A percentile compares a stretch with the other conserved stretches of the same genome.
These are phyloP conservation scores for Tichodroma muraria DNA, from an alignment of 2,113 vertebrate species.

Conservation along the genomic window DNA sequence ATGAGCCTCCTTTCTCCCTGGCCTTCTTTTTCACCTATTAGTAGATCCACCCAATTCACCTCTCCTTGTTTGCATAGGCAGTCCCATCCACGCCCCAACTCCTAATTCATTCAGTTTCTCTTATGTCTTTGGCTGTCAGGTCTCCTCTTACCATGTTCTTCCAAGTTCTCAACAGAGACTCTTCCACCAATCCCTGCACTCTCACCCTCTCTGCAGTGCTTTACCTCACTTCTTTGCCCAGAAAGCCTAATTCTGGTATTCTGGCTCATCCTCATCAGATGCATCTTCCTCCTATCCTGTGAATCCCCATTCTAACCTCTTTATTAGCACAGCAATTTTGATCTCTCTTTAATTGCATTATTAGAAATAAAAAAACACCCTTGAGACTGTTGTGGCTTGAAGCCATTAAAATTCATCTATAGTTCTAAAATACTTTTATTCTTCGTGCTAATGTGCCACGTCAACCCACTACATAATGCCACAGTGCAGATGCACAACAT, in stretches of 20 bases:
- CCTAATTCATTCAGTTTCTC: background rate
- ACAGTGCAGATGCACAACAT: background rate
- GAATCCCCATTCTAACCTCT: background rate
- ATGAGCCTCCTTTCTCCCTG: background rate
- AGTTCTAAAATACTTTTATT: background rate
- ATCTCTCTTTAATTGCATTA: background rate
- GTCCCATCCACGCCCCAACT: background rate
- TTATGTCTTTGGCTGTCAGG: background rate
- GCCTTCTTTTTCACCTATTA: background rate
- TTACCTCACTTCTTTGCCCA: background rate
- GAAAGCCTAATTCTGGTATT: background rate
- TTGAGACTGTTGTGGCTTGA: background rate
- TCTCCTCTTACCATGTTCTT: background rate
- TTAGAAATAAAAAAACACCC: background rate
- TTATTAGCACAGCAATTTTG: background rate
- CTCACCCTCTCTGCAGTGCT: background rate
- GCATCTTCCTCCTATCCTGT: background rate
- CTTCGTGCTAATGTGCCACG: background rate
- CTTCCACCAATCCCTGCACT: background rate
- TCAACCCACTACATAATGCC: background rate
- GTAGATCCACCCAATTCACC: background rate
- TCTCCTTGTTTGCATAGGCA: background rate
- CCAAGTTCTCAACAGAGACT: background rate
- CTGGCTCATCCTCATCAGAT: background rate
- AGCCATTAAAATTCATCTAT: background rate